These are phyloP conservation scores for Willowsia nigromaculata DNA, from an alignment of 2,888 invertebrate genomes.

Conservation along the genomic window DNA sequence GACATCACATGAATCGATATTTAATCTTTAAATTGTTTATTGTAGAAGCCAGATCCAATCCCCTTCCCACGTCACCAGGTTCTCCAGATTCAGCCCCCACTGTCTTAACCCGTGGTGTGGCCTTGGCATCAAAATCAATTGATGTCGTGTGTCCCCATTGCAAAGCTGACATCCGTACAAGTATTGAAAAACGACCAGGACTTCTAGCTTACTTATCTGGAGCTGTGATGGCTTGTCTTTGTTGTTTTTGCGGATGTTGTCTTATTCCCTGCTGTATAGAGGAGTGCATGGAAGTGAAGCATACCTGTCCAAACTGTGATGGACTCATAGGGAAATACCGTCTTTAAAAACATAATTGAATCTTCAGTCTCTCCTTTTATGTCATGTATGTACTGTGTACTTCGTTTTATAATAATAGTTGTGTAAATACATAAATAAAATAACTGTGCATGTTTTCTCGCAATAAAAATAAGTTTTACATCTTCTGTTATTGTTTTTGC, in stretches of 20 bases:
- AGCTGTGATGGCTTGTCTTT: slow-evolving; percentile 42
- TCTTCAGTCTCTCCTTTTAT: no score
- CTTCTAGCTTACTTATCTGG: slow-evolving; percentile 51
- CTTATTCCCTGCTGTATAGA: slow-evolving; percentile 53
- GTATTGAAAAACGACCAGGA: slow-evolving; percentile 57
- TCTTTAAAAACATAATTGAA: background rate
- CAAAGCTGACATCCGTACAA: slow-evolving; percentile 42
- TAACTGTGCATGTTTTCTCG: no score
- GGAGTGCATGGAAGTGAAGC: slow-evolving; percentile 54
- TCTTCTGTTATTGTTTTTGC: no score
- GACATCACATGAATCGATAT: no score
- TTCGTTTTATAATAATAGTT: no score
- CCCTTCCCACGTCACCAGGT: background rate
- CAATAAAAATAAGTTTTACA: no score
- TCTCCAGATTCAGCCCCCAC: background rate
- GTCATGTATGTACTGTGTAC: no score
- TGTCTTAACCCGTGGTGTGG: slow-evolving; percentile 33
- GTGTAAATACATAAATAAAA: no score
- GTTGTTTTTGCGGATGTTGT: slow-evolving; percentile 60
- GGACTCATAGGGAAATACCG: slow-evolving; percentile 53
- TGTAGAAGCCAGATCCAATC: background rate
- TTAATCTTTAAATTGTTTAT: no score
- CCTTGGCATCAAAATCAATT: slow-evolving; percentile 51
- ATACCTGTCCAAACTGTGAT: slow-evolving; percentile 55
- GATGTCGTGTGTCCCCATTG: slow-evolving; percentile 64